Percentiles rank a stretch among this genome's conserved stretches.
Conservation (phyloP, 2,797 vertebrate species). For the Aldrovandia affinis region DNA sequence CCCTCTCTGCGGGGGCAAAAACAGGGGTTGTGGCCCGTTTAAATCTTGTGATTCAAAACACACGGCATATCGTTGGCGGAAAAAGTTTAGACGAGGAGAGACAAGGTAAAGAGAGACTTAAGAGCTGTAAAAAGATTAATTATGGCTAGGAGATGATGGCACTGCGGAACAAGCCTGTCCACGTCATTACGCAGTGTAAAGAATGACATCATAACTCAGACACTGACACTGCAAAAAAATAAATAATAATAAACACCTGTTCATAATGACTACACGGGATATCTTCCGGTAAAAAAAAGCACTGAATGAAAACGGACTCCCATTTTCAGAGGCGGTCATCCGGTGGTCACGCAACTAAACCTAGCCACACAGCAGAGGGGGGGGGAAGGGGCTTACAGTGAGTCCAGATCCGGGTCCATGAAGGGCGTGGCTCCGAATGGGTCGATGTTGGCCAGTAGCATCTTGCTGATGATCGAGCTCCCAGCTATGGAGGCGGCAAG, state of each 20-base stretch:
- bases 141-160: background rate
- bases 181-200: background rate
- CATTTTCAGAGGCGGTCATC: background rate
- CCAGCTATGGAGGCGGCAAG: constrained; percentile 96
- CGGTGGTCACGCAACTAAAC: background rate
- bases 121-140: background rate
- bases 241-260: background rate
- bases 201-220: background rate
- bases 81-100: background rate
- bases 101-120: background rate
- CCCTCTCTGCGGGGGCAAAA: constrained; percentile 83
- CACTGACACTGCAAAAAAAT: background rate
- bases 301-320: background rate
- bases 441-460: constrained; percentile 96
- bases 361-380: constrained; percentile 30
- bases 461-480: constrained; percentile 99
- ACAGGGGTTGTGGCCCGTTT: constrained; percentile 14
- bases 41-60: background rate
- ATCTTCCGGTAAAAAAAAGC: background rate
- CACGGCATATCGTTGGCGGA: background rate
- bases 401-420: constrained; percentile 95
- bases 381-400: constrained; percentile 93
- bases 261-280: background rate
- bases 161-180: no score
- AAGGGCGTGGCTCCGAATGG: constrained; percentile 95